phyloP scores from a whole-genome alignment of 2,888 invertebrate species.

The Loripinus fragilis region DNA sequence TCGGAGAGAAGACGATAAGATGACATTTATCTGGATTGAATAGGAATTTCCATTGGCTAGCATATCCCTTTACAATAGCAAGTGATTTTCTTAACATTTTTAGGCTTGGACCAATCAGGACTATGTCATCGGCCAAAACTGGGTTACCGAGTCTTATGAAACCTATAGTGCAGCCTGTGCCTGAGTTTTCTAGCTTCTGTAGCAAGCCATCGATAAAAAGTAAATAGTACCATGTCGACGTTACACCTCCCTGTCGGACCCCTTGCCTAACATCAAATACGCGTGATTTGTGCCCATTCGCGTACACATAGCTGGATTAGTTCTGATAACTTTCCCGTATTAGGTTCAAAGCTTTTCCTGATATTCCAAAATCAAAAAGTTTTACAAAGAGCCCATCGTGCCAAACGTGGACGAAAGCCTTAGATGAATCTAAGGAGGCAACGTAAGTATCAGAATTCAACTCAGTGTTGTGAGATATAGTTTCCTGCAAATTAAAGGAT shows the following conservation, averaged over 20 bases:
- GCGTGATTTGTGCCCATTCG: too few relatives aligned
- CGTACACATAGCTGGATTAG: too few relatives aligned
- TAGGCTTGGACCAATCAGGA: not conserved
- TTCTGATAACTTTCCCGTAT: too few relatives aligned
- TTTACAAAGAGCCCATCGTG: too few relatives aligned
- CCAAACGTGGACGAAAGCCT: conserved; percentile 8
- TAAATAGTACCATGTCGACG: conserved; percentile 26
- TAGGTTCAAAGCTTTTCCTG: too few relatives aligned
- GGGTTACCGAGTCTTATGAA: too few relatives aligned
- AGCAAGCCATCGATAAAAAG: conserved; percentile 16
- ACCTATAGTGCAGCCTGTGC: not conserved
- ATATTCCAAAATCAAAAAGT: too few relatives aligned
- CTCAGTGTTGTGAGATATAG: too few relatives aligned
- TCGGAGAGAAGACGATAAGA: too few relatives aligned
- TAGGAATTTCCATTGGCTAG: not conserved
- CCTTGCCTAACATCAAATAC: conserved; percentile 23
- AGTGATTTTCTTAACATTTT: not conserved
- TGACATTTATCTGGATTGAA: not conserved
- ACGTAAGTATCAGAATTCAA: too few relatives aligned
- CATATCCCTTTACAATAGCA: not conserved
- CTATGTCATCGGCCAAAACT: too few relatives aligned
- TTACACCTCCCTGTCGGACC: conserved; percentile 27
- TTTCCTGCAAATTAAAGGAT: too few relatives aligned
- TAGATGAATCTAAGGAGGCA: conserved; percentile 20
- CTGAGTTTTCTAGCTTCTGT: not conserved